phyloP scores from a whole-genome alignment of 2,113 vertebrate species.

The Phylloscopus whistleri region DNA sequence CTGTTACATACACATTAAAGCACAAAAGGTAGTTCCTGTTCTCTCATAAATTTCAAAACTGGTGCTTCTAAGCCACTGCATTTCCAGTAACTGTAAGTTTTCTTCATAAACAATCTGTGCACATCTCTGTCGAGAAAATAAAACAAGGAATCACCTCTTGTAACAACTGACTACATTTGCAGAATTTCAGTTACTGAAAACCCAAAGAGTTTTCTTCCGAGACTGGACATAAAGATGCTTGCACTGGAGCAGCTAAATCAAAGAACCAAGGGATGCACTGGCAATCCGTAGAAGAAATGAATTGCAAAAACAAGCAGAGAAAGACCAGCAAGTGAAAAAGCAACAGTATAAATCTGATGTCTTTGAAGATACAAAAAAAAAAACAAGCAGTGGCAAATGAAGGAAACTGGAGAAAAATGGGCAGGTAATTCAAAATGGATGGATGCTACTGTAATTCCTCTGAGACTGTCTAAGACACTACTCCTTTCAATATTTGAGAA shows the following conservation, averaged over 20 bases:
- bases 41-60: background rate
- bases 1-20: background rate
- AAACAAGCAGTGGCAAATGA: background rate
- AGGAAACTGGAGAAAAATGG: background rate
- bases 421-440: background rate
- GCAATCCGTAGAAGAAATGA: background rate
- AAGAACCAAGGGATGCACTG: background rate
- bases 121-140: background rate
- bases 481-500: background rate
- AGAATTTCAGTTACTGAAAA: background rate
- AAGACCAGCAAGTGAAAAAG: background rate
- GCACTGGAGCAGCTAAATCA: background rate
- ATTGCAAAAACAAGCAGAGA: background rate
- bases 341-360: background rate
- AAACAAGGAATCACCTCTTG: background rate
- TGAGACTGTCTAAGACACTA: background rate
- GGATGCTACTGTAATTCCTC: background rate
- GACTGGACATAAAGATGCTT: background rate
- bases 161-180: background rate
- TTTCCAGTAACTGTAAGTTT: background rate
- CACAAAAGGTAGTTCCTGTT: background rate
- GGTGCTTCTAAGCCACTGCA: background rate
- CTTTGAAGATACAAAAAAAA: background rate
- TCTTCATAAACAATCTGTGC: background rate
- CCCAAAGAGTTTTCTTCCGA: fast-evolving